Evolutionary conservation across 2,797 vertebrate species (phyloP), one percentile per base, ranked within the genome.

Genomic region (Podarcis lilfordi): DNA sequence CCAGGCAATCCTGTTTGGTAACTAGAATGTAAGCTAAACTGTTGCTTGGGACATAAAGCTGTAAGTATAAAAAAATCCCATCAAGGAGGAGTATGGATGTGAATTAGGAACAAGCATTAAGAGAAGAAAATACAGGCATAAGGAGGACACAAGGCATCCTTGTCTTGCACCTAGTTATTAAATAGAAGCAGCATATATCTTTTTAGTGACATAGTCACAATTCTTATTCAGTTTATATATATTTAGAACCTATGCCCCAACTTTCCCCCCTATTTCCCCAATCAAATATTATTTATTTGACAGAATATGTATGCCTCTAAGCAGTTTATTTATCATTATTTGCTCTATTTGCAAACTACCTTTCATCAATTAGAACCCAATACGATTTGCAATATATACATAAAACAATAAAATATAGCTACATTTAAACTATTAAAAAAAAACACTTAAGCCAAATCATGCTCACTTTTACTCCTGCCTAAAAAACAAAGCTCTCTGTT

Each of bases 41-140:
- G 7, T 2, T 85, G 45, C 91, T n/a, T 81, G 76, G 90, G 85
- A 74, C 40, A 80, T 25, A 27, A 90, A 32, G 40, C 86, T 8
- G 71, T 35, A 32, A 69, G n/a, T 64, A 82, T 0, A 2, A 45
- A 81, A 89, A 90, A 2, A 3, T 91, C 86, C 80, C 76, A 21
- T 13, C 19, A 88, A 88, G 43, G 35, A 88, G 17, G 1, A 88
- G 23, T 0, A 0, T 27, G 74, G 40, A 25, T 17, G 77, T 64
- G 64, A 94, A 86, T 37, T 21, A 4, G 1, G 5, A 9, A 1
- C 19, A 90, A 88, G 80, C 13, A 32, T n/a, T 55, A 89, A 0
- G 0, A 32, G 19, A 19, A 32, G 83, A 43, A 68, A 43, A 45
- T 45, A 29, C 35, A 81, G 6, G 55, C 4, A 27, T 8, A 40